Base-by-base conservation (phyloP, 2,797 vertebrate species). In the Sebastes dallii region DNA sequence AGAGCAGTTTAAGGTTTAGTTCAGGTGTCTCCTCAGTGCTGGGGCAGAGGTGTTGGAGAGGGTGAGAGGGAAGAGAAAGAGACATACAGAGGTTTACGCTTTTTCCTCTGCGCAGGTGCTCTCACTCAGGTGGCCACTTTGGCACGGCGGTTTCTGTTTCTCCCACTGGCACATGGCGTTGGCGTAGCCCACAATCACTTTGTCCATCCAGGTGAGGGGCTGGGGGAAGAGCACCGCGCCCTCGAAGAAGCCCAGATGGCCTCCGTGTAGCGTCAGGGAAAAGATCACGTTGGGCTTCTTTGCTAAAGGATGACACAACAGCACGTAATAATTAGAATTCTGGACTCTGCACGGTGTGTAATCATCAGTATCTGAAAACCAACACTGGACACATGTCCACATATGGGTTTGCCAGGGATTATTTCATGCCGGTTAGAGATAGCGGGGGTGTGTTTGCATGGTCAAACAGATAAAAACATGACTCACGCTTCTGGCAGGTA, bases 191-290 rank as follows among this genome's bases (percentile, higher is more conserved):
- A 99, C 96, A 59, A 99, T 97, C 24, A 99, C 97, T 95, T 99
- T 99, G 95, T 99, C 99, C 97, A 99, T 99, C 99, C 99, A 99
- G 50, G 99, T 99, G 78, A 99, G 96, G 4, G 98, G 98, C 78
- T 99, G 96, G 0, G 98, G 98, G 86, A 99, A 97, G 5, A 99
- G 97, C 75, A 99, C 97, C 0, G 98, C 97, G 0, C 98, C 99
- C 91, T 99, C 98, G 14, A 99, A 99, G 94, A 99, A 99, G 86
- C 99, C 98, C 89, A 99, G 95, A 91, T 99, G 99, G 54, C 99
- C 99, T 74, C 99, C 98, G 0, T 99, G 99, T 69, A 97, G 95
- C 0, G 98, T 98, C 91, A 99, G 94, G 72, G 97, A 96, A 32
- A 98, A 98, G 92, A 99, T 94, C 84, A 98, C 97, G 0, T 98